These are phyloP conservation scores for Kobus ellipsiprymnus DNA, from an alignment of 2,113 vertebrate species.

Conservation along the genomic window DNA sequence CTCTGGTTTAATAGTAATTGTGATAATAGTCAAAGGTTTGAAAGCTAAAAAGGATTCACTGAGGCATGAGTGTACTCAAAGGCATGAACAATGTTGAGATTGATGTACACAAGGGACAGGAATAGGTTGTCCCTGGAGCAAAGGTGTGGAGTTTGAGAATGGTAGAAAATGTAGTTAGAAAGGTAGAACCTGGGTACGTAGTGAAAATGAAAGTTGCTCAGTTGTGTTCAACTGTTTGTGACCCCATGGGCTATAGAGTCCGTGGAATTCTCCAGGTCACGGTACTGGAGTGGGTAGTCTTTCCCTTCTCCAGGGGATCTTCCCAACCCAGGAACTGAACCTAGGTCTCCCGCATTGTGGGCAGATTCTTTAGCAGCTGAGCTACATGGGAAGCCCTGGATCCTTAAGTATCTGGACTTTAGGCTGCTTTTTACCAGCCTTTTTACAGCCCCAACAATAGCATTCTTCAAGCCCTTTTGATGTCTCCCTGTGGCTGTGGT, in stretches of 20 bases:
- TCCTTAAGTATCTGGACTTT: background rate
- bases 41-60: background rate
- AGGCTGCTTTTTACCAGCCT: background rate
- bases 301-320: background rate
- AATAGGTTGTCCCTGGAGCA: background rate
- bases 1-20: background rate
- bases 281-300: background rate
- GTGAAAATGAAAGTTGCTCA: background rate
- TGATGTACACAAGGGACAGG: background rate
- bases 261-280: background rate
- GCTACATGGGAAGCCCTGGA: background rate
- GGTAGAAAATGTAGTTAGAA: background rate
- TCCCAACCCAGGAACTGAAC: background rate
- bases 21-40: background rate
- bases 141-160: background rate
- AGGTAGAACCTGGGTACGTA: background rate
- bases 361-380: background rate
- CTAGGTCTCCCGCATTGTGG: background rate
- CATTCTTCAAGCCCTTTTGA: background rate
- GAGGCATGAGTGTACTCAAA: background rate
- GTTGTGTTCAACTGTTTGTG: background rate
- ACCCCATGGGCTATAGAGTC: background rate
- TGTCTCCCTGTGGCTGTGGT: background rate
- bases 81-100: background rate
- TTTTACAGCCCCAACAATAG: background rate